Conservation (phyloP, 1,140 invertebrate genomes). For the Listronotus oregonensis region DNA sequence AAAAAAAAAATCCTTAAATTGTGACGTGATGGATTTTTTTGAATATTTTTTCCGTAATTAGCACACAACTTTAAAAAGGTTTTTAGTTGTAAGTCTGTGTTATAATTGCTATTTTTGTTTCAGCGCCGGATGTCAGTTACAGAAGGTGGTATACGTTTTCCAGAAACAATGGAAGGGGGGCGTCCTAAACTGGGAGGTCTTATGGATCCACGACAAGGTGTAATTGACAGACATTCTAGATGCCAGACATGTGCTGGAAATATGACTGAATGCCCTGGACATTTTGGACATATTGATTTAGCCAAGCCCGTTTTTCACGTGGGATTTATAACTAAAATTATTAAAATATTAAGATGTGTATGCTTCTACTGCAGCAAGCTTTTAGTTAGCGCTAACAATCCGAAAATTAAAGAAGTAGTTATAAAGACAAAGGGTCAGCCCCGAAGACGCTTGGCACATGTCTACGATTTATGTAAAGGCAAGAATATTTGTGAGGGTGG, state of each 20-base stretch:
- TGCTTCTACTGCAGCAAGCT: conserved; percentile 98
- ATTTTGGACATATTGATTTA: conserved; percentile 99
- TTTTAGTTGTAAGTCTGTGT: too few relatives aligned
- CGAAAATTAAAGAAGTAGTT: conserved; percentile 97
- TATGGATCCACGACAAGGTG: conserved; percentile 99
- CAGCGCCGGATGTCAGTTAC: conserved; percentile 97
- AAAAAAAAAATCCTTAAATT: too few relatives aligned
- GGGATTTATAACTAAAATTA: conserved; percentile 96
- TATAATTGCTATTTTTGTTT: too few relatives aligned
- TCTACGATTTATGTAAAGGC: conserved; percentile 98
- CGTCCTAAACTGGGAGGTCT: conserved; percentile 96
- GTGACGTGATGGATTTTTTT: too few relatives aligned
- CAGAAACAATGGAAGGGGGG: conserved; percentile 98
- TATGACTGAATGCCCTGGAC: conserved; percentile 98
- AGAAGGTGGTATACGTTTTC: conserved; percentile 93
- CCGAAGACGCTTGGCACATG: conserved; percentile 88
- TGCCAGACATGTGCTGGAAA: conserved; percentile 98
- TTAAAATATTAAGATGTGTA: conserved; percentile 95
- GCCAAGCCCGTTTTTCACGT: conserved; percentile 99
- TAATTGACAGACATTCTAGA: conserved; percentile 89
- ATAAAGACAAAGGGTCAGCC: conserved; percentile 96
- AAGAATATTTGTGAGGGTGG: conserved; percentile 99
- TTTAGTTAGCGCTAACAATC: conserved; percentile 90
- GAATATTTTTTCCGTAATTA: too few relatives aligned
- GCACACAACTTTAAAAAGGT: too few relatives aligned